Evolutionary conservation across 2,888 invertebrate genomes (phyloP).

Genomic region (Odontothrips loti): DNA sequence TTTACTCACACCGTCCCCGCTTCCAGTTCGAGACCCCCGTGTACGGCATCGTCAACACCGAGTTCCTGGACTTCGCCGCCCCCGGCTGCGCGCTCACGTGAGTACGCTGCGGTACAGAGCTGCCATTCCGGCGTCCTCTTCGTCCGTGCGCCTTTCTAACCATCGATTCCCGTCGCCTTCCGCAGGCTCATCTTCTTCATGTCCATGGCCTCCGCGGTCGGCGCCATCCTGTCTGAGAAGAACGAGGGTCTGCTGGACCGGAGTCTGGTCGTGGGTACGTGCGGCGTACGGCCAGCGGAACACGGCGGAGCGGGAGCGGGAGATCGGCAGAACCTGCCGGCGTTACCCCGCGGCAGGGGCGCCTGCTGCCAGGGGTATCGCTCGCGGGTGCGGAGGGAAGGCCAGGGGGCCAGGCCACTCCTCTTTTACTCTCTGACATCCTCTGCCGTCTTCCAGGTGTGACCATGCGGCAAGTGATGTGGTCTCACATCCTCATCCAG

Average conservation of each 20-base stretch:
- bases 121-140: too few species aligned
- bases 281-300: background rate
- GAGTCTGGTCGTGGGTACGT: slow-evolving; percentile 41
- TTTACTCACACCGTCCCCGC: background rate
- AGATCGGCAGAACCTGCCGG: background rate
- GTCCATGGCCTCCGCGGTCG: slow-evolving; percentile 42
- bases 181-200: slow-evolving; percentile 42
- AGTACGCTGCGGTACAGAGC: too few species aligned
- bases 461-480: slow-evolving; percentile 40
- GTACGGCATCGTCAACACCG: background rate
- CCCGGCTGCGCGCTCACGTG: slow-evolving; percentile 3
- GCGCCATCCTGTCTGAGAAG: slow-evolving; percentile 42
- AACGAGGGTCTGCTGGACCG: slow-evolving; percentile 40
- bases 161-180: background rate
- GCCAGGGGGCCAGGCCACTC: too few species aligned
- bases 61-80: slow-evolving; percentile 5
- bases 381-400: too few species aligned
- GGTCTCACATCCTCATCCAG: slow-evolving; percentile 41
- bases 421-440: background rate
- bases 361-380: background rate
- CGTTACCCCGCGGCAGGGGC: background rate
- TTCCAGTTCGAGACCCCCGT: slow-evolving; percentile 12
- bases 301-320: background rate
- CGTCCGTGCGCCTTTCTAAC: too few species aligned
- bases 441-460: slow-evolving; percentile 37